Base-by-base conservation (phyloP, 2,113 vertebrate genomes). In the Siphamia tubifer region DNA sequence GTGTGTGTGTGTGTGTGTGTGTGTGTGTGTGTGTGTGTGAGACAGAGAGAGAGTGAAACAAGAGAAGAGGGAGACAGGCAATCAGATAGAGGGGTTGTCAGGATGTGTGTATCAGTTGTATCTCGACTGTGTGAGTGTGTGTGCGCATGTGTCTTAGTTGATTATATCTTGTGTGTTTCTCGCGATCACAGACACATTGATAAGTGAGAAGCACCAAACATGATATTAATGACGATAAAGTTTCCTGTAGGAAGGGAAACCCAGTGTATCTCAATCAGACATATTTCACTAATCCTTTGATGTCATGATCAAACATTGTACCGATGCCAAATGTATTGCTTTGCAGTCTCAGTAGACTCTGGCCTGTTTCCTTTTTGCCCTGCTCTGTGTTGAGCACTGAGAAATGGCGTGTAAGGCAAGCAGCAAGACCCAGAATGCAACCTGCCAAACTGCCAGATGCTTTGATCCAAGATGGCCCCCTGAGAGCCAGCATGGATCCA, bases 401-500 rank as follows among this genome's bases (percentile, higher is more conserved):
- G 72, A 70, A 82, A 75, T 69, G 79, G 74, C 44, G 28, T 71
- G 70, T 71, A 73, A 86, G 70, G 78, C 86, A 1, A 82, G 68
- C 84, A 65, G 77, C 77, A 47, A 84, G 82, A 86, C 83, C 86
- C 79, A 83, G 58, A 85, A 81, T 64, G 68, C 78, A 74, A 65
- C 60, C 74, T 88, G 87, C 88, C 80, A 88, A 86, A 78, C 54
- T 30, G 63, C 78, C 84, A 85, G 87, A 85, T 87, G 82, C 85
- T 85, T 82, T 83, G 84, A 87, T 88, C 85, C 82, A 89, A 87
- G 79, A 88, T 82, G 83, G 85, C 77, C 82, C 72, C 82, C 65
- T 6, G 82, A 85, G 85, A 89, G 78, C 85, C 78, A 83, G 82
- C 81, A 81, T 66, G 82, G 57, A 79, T 79, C 62, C 75, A 39